Base-by-base conservation (phyloP, 2,888 invertebrate species). In the Athetis lepigone region DNA sequence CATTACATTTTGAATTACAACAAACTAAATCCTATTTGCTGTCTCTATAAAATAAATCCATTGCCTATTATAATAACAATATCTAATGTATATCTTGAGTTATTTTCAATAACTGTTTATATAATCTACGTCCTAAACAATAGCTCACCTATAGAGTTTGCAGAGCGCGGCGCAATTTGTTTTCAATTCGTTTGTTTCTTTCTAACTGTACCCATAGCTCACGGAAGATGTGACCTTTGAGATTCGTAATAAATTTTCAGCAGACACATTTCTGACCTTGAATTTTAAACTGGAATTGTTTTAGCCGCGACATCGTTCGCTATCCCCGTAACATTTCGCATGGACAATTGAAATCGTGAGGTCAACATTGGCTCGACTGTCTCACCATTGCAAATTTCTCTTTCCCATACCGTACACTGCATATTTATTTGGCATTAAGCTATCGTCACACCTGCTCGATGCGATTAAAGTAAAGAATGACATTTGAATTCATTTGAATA, bases 321-420 rank as follows among this genome's bases (percentile, higher is more conserved):
- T 91, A 90, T 89, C 87, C 88, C 85, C 87, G 88, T 90, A 92
- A 93, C 92, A 93, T 93, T 94, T 93, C 86, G 91, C 92, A 92
- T 92, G 93, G 94, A 93, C 94, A 93, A 93, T 94, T 92, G 94
- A 92, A 94, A 93, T 92, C 94, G 94, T 94, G 94, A 94, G 94
- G 94, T 94, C 94, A 93, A 85, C 92, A 88, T 89, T 89, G 91
- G 88, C 90, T 89, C 87, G 90, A 88, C 91, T 88, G 90, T 90
- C 90, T 91, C 89, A 86, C 87, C 85, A 88, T 88, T 89, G 91
- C 91, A 89, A 92, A 92, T 93, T 93, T 93, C 93, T 92, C 92
- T 90, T 92, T 92, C 92, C 92, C 92, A 92, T 91, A 93, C 90
- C 85, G 88, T 82, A 84, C 85, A 83, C 83, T 86, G 89, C 85